phyloP scores from a whole-genome alignment of 2,888 invertebrate genomes.

The Trachelus iudaicus region DNA sequence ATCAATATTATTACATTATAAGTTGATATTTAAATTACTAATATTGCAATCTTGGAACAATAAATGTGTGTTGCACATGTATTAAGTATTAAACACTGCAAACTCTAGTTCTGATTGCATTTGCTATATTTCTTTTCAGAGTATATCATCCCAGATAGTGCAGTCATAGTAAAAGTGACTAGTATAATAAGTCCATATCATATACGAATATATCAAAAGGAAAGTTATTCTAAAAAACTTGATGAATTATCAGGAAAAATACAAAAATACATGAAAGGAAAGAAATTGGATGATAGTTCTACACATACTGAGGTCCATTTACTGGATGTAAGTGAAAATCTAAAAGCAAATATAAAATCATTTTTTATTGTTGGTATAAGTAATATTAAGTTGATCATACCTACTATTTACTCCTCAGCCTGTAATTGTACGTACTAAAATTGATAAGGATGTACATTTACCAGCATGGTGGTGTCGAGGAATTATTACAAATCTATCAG shows the following conservation, averaged over 20 bases:
- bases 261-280: constrained; percentile 8
- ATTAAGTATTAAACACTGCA: no score
- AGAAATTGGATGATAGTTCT: background rate
- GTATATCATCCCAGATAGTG: constrained; percentile 28
- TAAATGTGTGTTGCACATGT: no score
- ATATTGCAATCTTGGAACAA: no score
- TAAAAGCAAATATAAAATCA: background rate
- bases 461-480: constrained; percentile 36
- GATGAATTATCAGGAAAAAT: constrained; percentile 30
- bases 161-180: constrained; percentile 42
- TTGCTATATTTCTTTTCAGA: no score
- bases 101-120: no score
- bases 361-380: no score
- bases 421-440: constrained; percentile 27
- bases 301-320: constrained; percentile 12
- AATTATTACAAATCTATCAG: constrained; percentile 9
- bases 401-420: constrained; percentile 23
- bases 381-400: no score
- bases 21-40: no score
- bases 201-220: constrained; percentile 39
- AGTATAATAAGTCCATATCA: constrained; percentile 47
- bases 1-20: no score
- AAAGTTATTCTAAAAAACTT: constrained; percentile 22
- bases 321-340: constrained; percentile 35
- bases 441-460: constrained; percentile 13